These are phyloP conservation scores for Nezara viridula DNA, from an alignment of 2,888 invertebrate species.

Conservation along the genomic window DNA sequence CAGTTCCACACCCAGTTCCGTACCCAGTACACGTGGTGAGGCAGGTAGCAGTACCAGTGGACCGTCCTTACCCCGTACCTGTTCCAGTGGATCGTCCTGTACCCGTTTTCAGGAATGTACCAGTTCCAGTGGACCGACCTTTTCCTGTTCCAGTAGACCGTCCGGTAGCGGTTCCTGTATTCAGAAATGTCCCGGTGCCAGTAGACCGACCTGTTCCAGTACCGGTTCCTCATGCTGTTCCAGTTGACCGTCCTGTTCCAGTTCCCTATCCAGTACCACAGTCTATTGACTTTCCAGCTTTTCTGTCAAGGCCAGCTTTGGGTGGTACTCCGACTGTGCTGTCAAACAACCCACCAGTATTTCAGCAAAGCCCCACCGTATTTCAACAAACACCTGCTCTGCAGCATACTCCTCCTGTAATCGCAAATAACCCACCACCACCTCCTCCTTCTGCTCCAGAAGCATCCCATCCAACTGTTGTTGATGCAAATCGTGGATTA, in stretches of 20 bases:
- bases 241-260: not conserved
- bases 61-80: slow-evolving; percentile 53
- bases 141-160: slow-evolving; percentile 15
- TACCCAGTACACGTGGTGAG: slow-evolving; percentile 52
- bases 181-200: slow-evolving; percentile 27
- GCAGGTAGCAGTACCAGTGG: slow-evolving; percentile 51
- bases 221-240: slow-evolving; percentile 20
- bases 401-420: not conserved
- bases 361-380: slow-evolving; percentile 15
- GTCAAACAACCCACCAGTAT: not conserved
- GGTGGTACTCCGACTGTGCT: not conserved
- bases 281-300: not conserved
- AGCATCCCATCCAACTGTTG: not conserved
- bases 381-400: not conserved
- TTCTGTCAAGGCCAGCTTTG: not conserved
- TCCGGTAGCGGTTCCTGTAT: slow-evolving; percentile 39
- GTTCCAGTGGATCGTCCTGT: slow-evolving; percentile 45
- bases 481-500: not conserved
- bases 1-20: slow-evolving; percentile 48
- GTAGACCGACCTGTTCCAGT: slow-evolving; percentile 47
- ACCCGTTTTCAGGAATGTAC: slow-evolving; percentile 41
- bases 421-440: not conserved
- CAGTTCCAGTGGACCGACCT: slow-evolving; percentile 49
- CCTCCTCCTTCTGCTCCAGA: slow-evolving; percentile 1
- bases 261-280: slow-evolving; percentile 37